Conservation (phyloP, 2,888 invertebrate genomes). For the Cyclophora albipunctata region DNA sequence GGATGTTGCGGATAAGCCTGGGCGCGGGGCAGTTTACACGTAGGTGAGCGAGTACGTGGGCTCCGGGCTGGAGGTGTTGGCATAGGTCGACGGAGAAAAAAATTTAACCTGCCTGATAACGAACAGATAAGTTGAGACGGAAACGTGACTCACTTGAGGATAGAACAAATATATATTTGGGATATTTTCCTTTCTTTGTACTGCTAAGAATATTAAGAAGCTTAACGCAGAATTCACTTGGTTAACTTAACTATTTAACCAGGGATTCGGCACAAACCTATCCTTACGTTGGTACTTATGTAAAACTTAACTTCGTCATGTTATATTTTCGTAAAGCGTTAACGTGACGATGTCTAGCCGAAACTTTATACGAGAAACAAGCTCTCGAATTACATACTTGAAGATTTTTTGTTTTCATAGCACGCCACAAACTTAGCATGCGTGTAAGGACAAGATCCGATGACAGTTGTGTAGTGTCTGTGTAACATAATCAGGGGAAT, state of each 20-base stretch:
- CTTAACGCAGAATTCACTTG: too few relatives aligned
- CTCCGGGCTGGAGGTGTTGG: conserved; percentile 46
- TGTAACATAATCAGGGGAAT: conserved; percentile 20
- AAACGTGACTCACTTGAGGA: conserved; percentile 29
- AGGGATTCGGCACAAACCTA: too few relatives aligned
- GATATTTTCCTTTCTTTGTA: neutral
- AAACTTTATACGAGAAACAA: conserved; percentile 51
- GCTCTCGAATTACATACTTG: conserved; percentile 52
- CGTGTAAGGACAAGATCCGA: conserved; percentile 53
- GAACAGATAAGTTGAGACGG: conserved; percentile 39
- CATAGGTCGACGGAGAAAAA: conserved; percentile 51
- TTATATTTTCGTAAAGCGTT: conserved; percentile 23
- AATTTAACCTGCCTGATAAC: conserved; percentile 48
- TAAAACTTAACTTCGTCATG: too few relatives aligned
- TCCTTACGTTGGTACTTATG: too few relatives aligned
- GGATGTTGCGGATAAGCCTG: conserved; percentile 55
- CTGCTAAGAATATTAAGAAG: too few relatives aligned
- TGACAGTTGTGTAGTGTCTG: conserved; percentile 34
- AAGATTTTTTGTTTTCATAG: conserved; percentile 41
- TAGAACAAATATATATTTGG: conserved; percentile 12
- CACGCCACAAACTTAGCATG: conserved; percentile 49
- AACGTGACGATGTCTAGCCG: conserved; percentile 48
- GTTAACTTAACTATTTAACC: too few relatives aligned
- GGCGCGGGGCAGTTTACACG: conserved; percentile 52
- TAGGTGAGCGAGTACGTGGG: conserved; percentile 39